phyloP scores from a whole-genome alignment of 2,797 vertebrate species.

The Melanogrammus aeglefinus region DNA sequence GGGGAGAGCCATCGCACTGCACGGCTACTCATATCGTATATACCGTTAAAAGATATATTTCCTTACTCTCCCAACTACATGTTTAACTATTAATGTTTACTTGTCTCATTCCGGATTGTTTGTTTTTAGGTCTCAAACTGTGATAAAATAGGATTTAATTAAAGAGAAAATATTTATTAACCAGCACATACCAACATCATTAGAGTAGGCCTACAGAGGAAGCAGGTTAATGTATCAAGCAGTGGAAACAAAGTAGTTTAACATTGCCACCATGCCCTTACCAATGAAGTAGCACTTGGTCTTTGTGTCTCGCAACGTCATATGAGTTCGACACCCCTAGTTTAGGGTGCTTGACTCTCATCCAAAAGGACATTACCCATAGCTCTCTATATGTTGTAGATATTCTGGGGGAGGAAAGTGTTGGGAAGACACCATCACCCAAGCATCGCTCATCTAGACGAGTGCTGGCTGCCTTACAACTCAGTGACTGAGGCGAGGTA shows the following conservation, averaged over 20 bases:
- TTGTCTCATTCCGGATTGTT: background rate
- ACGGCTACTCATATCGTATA: background rate
- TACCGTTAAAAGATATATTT: background rate
- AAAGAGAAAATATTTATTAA: background rate
- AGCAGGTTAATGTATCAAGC: too few relatives aligned
- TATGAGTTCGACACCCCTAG: background rate
- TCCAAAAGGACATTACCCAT: background rate
- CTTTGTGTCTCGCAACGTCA: too few relatives aligned
- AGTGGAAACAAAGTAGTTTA: too few relatives aligned
- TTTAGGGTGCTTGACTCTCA: background rate
- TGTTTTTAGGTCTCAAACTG: background rate
- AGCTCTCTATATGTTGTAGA: background rate
- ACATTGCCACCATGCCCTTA: too few relatives aligned
- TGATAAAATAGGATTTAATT: background rate
- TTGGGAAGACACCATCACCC: background rate
- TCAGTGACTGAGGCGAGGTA: background rate
- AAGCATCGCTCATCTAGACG: background rate
- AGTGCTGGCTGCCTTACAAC: background rate
- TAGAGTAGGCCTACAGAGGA: too few relatives aligned
- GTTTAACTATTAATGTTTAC: background rate
- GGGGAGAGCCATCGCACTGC: background rate
- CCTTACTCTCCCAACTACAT: background rate
- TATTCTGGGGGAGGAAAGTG: background rate
- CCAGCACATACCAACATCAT: too few relatives aligned
- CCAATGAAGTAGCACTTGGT: too few relatives aligned